Evolutionary conservation across 2,888 invertebrate genomes (phyloP).

Genomic region (Leucophenga maculata): DNA sequence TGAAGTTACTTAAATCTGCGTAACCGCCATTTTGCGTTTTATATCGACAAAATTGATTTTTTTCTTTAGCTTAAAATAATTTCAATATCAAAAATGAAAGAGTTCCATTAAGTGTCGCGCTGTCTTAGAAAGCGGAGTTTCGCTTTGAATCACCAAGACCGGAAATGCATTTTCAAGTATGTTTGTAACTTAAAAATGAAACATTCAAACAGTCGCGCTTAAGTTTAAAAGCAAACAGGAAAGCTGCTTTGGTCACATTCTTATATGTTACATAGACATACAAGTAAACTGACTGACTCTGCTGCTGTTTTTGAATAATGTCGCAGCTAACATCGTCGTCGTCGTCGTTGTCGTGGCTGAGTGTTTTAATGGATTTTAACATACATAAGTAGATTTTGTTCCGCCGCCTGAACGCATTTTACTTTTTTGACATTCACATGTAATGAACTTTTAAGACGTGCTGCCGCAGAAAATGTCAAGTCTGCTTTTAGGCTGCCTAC

Average conservation of each 20-base stretch:
- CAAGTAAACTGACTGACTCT: not conserved
- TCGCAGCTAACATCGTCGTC: too few relatives aligned
- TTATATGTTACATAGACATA: conserved; percentile 16
- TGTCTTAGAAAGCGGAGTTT: conserved; percentile 11
- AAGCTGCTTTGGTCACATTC: conserved; percentile 18
- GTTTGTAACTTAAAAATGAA: conserved; percentile 23
- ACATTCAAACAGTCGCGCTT: too few relatives aligned
- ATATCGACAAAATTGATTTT: not conserved
- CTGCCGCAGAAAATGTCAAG: conserved; percentile 56
- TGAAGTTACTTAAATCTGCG: too few relatives aligned
- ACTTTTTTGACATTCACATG: conserved; percentile 23
- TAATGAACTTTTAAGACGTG: conserved; percentile 46
- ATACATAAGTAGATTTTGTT: conserved; percentile 37
- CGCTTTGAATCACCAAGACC: conserved; percentile 43
- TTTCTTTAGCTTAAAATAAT: not conserved
- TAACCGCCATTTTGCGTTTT: too few relatives aligned
- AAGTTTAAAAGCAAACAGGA: conserved; percentile 14
- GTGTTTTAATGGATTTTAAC: conserved; percentile 65
- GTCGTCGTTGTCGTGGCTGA: conserved; percentile 45
- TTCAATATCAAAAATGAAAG: conserved; percentile 19
- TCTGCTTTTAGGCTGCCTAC: conserved; percentile 43
- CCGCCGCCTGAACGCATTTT: conserved; percentile 17
- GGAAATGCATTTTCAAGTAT: conserved; percentile 64
- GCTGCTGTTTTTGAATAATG: too few relatives aligned
- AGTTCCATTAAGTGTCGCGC: conserved; percentile 11